Evolutionary conservation across 2,113 vertebrate species (phyloP), one percentile per base, ranked within the genome.

Genomic region (Hypanus sabinus): DNA sequence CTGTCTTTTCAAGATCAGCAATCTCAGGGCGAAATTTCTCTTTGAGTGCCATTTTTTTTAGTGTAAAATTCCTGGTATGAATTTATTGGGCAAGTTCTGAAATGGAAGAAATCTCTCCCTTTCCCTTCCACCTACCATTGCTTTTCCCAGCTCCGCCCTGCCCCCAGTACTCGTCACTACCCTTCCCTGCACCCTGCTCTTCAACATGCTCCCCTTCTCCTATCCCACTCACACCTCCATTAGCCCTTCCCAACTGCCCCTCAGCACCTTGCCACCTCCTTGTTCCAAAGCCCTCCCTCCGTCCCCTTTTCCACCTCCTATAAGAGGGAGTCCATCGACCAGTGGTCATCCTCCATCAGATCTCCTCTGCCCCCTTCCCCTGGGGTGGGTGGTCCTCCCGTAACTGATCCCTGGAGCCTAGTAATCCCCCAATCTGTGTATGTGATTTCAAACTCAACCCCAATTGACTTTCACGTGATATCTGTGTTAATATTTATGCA

Each of bases 401-500:
- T 30, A 46, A 27, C 10, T 30, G 81, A 85, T 27, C 55, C 83
- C 85, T 90, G 85, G 85, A 20, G 60, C 30, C 85, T 60, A 33
- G 60, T 7, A 30, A 27, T 60, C 85, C 60, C 2, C n/a, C 62
- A 62, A 33, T 90, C 60, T 90, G 60, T 90, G 85, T 90, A 33
- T 65, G 85, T 90, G 85, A 33, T 65, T 65, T 90, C 85, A 65
- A 33, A 90, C 20, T 33, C 30, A 30, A 65, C 30, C 60, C 62
- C 16, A n/a, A 65, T 33, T 62, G 85, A 90, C 18, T 12, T 65
- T 90, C 57, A 33, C 30, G 60, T 90, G 85, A 65, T 90, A 90
- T 90, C 60, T 90, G 85, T 90, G 85, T 90, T 90, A 60, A 90
- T 90, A 90, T 90, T 90, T 90, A 90, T 90, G 85, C 85, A 90